These are phyloP conservation scores for Dreissena rostriformis DNA, from an alignment of 1,140 invertebrate species.

Conservation along the genomic window DNA sequence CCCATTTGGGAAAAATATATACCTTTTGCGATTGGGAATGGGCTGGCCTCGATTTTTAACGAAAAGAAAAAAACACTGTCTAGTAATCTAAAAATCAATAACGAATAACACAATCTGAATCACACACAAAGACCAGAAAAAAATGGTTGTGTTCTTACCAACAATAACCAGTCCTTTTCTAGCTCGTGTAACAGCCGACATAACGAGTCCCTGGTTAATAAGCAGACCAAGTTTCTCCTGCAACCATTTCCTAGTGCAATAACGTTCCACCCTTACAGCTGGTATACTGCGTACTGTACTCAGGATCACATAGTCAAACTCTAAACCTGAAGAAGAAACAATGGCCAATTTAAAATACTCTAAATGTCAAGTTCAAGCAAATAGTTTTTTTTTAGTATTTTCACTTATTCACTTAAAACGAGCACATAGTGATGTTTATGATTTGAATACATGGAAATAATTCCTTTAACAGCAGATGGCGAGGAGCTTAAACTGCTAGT, in stretches of 20 bases:
- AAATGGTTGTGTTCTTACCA: conserved; percentile 57
- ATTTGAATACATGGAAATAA: no score
- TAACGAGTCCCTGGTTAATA: conserved; percentile 67
- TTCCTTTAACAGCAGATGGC: no score
- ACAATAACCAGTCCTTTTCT: conserved; percentile 72
- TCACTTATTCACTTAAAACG: neutral
- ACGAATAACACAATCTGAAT: neutral
- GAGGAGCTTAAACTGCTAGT: no score
- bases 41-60: neutral
- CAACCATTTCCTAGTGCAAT: conserved; percentile 65
- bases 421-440: no score
- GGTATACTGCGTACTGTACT: conserved; percentile 69
- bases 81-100: neutral
- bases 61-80: neutral
- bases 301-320: conserved; percentile 74
- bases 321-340: conserved; percentile 64
- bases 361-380: neutral
- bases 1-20: neutral
- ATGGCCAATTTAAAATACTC: neutral
- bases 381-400: neutral
- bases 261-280: conserved; percentile 58
- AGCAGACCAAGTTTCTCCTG: conserved; percentile 68
- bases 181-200: conserved; percentile 72
- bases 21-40: neutral
- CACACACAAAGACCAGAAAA: neutral